phyloP scores from a whole-genome alignment of 2,797 vertebrate species.

The Pipistrellus nathusii region DNA sequence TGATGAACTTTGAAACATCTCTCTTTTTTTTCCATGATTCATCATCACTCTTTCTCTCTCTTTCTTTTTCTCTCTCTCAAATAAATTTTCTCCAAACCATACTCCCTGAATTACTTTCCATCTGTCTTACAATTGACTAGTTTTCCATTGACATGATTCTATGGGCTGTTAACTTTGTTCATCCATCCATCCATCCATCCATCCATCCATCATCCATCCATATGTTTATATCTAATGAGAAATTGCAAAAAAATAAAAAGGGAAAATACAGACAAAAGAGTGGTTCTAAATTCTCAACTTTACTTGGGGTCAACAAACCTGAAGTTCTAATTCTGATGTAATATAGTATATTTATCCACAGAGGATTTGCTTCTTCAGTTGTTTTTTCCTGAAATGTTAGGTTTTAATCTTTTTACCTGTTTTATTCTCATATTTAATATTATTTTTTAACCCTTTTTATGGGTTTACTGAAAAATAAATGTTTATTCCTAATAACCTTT shows the following conservation, averaged over 20 bases:
- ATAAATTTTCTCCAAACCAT: neutral
- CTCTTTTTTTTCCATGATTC: neutral
- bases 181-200: neutral
- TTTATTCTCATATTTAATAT: neutral
- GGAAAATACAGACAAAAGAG: neutral
- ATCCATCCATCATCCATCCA: neutral
- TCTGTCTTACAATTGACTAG: neutral
- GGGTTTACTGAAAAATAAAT: slow-evolving; percentile 39
- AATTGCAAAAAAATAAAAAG: neutral
- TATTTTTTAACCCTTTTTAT: neutral
- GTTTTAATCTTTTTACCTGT: slow-evolving; percentile 3
- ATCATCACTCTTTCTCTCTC: neutral
- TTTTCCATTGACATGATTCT: slow-evolving; percentile 30
- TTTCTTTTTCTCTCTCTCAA: neutral
- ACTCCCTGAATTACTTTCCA: slow-evolving; percentile 19
- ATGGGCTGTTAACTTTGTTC: neutral
- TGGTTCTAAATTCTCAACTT: neutral
- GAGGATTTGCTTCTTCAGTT: neutral
- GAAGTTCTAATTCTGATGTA: neutral
- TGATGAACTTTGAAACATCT: neutral
- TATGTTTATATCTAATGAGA: neutral
- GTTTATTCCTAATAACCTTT: neutral
- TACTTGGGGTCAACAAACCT: neutral
- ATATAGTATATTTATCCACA: neutral
- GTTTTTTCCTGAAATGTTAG: neutral